Evolutionary conservation across 2,797 vertebrate species (phyloP), one percentile per base, ranked within the genome.

Genomic region (Pitangus sulphuratus): DNA sequence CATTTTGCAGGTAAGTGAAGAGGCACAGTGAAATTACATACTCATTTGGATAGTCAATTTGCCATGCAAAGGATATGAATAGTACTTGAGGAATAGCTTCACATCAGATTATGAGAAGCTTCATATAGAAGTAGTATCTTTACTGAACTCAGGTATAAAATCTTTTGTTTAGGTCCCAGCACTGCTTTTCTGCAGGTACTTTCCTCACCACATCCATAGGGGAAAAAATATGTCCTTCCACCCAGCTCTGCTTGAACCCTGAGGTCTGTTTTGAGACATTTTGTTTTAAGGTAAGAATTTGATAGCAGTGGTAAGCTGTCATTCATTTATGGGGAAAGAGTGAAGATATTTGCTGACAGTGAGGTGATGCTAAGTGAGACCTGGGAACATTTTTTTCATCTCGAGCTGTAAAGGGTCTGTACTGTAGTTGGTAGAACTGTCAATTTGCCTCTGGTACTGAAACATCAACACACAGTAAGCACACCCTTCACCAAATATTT

Each of bases 391-490:
- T 84, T 74, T 37, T 25, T 82, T 18, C 28, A 8, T 64, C 26
- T 72, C 26, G 72, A 19, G 28, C 19, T 84, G 40, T 62, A 56
- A 74, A 62, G 22, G 7, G 31, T 5, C 19, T 88, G 25, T 81
- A 28, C 56, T 80, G 30, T 50, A 65, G 21, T 40, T 1, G 1
- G 12, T 31, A 51, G 19, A 90, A 25, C 7, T 69, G 24, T 74
- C 31, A 70, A 19, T 81, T 86, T 77, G 16, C 25, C 66, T 87
- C 53, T n/a, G 44, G 35, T 64, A 31, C 35, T 47, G 50, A 84
- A 68, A 71, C 22, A 68, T 17, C 0, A 0, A 50, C 14, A 42
- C 9, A 22, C 0, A 3, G 10, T 18, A n/a, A 45, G 8, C 53
- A 15, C 48, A 78, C 18, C n/a, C 37, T 68, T 90, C 31, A 50